Evolutionary conservation across 2,888 invertebrate genomes (phyloP), one percentile per base, ranked within the genome.

Genomic region (Tipula helvola): DNA sequence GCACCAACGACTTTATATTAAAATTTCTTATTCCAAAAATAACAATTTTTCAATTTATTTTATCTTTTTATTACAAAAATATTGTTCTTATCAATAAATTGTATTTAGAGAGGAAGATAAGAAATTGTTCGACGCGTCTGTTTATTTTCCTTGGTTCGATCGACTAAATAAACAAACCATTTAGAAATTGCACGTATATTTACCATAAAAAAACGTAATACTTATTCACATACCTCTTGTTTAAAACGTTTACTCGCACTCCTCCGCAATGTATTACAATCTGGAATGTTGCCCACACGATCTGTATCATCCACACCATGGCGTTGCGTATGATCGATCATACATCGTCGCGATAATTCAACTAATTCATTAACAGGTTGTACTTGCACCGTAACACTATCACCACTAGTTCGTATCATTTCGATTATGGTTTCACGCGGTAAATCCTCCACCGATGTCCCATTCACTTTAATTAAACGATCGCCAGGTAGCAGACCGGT

Each of bases 401-500:
- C 96, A 87, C 95, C 95, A 88, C 96, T 97, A 88, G 96, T 95
- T 89, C 97, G 96, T 89, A 99, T 98, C 90, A 98, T 94, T 90
- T 98, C 98, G 89, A 98, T 98, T 88, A 99, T 96, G 89, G 97
- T 96, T 91, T 98, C 98, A 87, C 98, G 94, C 86, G 95, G 95
- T 90, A 96, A 95, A 87, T 95, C 96, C 90, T 96, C 97, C 0
- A 98, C 98, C 88, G 95, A 94, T 39, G 95, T 93, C 39, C 96
- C 96, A 90, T 98, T 98, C 44, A 99, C 97, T 93, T 97, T 97
- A 88, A 98, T 92, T 41, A 99, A 93, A 89, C 97, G 94, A 92
- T 99, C 99, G 5, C 99, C 99, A n/a, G 98, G 98, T 87, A 98
- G 92, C 36, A 99, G 93, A 4, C 98, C 97, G 7, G 96, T 97